phyloP scores from a whole-genome alignment of 2,113 vertebrate genomes.

The Podarcis cretensis region DNA sequence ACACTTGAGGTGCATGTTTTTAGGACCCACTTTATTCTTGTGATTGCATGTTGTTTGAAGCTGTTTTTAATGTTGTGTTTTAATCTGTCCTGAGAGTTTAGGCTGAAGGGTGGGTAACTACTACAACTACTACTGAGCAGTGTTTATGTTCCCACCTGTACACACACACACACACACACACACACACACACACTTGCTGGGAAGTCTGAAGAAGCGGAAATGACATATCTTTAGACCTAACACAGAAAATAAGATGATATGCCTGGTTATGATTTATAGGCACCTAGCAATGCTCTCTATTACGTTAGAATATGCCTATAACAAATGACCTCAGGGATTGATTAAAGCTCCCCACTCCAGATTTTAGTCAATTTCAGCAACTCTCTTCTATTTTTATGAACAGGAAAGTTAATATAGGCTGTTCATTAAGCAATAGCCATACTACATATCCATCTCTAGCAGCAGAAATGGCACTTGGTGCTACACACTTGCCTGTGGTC shows the following conservation, averaged over 20 bases:
- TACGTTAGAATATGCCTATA: constrained; percentile 55
- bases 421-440: constrained; percentile 54
- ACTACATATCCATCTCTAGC: constrained; percentile 46
- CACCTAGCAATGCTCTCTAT: constrained; percentile 60
- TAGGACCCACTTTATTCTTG: too few relatives aligned
- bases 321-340: constrained; percentile 66
- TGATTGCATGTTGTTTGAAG: too few relatives aligned
- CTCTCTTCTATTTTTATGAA: constrained; percentile 62
- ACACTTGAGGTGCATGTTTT: too few relatives aligned
- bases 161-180: not conserved
- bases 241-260: constrained; percentile 49
- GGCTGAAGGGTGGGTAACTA: too few relatives aligned
- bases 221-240: constrained; percentile 53
- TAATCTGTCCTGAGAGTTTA: too few relatives aligned
- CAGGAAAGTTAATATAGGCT: constrained; percentile 64
- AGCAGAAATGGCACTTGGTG: constrained; percentile 47
- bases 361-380: constrained; percentile 69
- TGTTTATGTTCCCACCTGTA: not conserved
- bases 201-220: constrained; percentile 48
- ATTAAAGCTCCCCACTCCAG: constrained; percentile 61
- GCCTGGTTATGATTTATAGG: constrained; percentile 64
- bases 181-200: not conserved
- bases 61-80: too few relatives aligned
- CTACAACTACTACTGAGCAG: not conserved
- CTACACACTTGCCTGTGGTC: constrained; percentile 17